These are phyloP conservation scores for Orchesella cincta DNA, from an alignment of 1,140 invertebrate species.

Conservation along the genomic window DNA sequence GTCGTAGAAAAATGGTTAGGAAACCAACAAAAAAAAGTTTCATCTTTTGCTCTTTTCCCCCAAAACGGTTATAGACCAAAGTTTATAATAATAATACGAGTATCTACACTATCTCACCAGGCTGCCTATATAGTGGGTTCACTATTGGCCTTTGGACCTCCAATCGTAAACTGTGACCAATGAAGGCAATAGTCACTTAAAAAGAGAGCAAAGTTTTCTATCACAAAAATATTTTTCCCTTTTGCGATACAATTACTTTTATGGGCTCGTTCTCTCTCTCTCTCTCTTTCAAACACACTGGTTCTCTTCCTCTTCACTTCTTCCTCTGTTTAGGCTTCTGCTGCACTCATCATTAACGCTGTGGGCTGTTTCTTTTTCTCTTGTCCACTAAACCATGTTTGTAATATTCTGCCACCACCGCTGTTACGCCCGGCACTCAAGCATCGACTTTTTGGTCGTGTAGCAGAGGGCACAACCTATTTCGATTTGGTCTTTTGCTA, in stretches of 20 bases:
- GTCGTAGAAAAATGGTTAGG: no score
- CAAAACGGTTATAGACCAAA: neutral
- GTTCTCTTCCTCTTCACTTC: neutral
- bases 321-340: neutral
- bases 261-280: neutral
- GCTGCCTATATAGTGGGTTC: no score
- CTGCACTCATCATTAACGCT: neutral
- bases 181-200: constrained; percentile 12
- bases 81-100: neutral
- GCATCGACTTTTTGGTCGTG: neutral
- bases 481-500: neutral
- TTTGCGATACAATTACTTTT: constrained; percentile 6
- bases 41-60: neutral
- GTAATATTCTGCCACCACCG: no score
- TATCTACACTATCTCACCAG: no score
- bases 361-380: neutral
- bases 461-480: neutral
- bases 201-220: constrained; percentile 14
- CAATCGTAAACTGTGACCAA: constrained; percentile 9
- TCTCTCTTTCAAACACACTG: neutral
- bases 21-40: neutral
- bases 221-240: constrained; percentile 9
- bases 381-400: no score
- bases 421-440: no score
- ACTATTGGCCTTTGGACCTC: neutral